These are phyloP conservation scores for Pachymerium ferrugineum DNA, from an alignment of 2,888 invertebrate species.

Conservation along the genomic window DNA sequence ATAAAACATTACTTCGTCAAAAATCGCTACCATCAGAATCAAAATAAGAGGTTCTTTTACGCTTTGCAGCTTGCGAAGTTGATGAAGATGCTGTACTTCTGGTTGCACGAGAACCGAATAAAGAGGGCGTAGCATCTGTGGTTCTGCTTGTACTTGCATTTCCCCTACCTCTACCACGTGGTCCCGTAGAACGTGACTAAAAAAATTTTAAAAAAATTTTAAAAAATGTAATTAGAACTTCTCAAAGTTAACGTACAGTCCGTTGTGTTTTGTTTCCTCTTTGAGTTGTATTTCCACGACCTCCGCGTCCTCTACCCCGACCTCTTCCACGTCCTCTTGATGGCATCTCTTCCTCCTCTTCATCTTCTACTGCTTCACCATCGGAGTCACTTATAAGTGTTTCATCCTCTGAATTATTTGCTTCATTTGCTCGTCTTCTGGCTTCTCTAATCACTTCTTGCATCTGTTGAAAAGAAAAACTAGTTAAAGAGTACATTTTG, in stretches of 20 bases:
- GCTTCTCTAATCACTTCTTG: neutral
- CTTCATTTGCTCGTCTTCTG: neutral
- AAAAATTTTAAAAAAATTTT: no score
- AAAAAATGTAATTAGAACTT: no score
- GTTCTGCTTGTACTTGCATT: neutral
- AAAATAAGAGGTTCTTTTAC: no score
- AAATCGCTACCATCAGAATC: no score
- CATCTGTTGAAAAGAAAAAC: neutral
- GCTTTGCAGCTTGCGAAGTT: neutral
- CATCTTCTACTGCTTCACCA: neutral
- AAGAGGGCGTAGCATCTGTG: neutral
- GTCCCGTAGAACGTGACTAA: no score
- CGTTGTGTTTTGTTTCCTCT: no score
- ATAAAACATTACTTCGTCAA: no score
- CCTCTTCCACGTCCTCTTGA: neutral
- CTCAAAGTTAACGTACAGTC: no score
- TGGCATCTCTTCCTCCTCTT: neutral
- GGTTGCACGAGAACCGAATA: neutral
- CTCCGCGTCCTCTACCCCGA: neutral
- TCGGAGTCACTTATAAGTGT: neutral
- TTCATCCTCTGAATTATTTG: neutral
- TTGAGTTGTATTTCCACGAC: no score
- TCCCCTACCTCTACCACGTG: no score
- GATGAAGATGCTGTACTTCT: neutral
- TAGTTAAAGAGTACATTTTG: neutral